Evolutionary conservation across 2,888 invertebrate species (phyloP), one percentile per base, ranked within the genome.

Genomic region (Nephrotoma flavescens): DNA sequence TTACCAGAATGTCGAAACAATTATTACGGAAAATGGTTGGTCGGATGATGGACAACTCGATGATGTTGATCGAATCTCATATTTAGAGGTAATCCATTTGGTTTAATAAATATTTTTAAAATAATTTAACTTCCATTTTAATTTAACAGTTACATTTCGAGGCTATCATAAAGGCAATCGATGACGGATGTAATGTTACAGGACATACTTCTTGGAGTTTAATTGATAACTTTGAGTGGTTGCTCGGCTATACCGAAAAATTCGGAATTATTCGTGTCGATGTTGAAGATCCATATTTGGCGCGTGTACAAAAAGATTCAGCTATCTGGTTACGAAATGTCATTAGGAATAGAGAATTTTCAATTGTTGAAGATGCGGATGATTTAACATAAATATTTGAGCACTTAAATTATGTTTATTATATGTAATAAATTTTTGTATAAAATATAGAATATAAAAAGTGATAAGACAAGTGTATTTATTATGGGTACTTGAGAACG

Each of bases 21-120:
- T 85, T 11, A 85, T 85, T 9, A 85, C 85, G 1, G 85, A 85
- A 42, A 85, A 85, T 19, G 85, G 85, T 15, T 85, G 85, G 85
- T 85, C 85, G 3, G 85, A 85, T 19, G 42, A 42, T 19, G 85
- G 85, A 15, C 9, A 85, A 85, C 12, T 84, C 11, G 7, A 84
- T 0, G 84, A 84, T 42, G 84, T 15, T n/a, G 84, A 42, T 5
- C 41, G 84, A 42, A 84, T 84, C 12, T 42, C 41, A 42, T 84
- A 84, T 84, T 84, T 84, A 42, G 42, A 84, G 41, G 83, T 83
- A 83, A 4, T 1, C 31, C 31, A 31, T 83, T 11, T 83, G 31
- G 0, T 19, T 19, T 47, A 9, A 47, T n/a, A 47, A 47, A 12
- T 47, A 6, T 4, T 47, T 47, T 47, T 2, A 6, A 12, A 9